phyloP scores from a whole-genome alignment of 1,140 invertebrate species.

The Drosophila simulans region DNA sequence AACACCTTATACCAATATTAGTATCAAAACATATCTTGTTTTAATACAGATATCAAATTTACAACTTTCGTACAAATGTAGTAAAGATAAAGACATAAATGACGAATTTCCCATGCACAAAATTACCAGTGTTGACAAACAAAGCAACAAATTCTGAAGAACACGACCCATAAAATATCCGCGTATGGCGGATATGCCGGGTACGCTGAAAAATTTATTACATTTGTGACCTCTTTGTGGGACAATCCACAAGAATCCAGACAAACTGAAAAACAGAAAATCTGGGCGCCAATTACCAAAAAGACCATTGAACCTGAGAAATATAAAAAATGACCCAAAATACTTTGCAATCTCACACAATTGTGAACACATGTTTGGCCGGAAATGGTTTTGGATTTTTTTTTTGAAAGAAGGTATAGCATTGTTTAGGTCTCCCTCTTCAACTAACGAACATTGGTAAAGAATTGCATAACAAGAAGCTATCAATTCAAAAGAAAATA shows the following conservation, averaged over 20 bases:
- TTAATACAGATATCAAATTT: neutral
- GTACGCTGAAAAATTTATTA: constrained; percentile 40
- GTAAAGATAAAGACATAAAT: constrained; percentile 1
- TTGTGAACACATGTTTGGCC: constrained; percentile 7
- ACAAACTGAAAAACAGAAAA: constrained; percentile 1
- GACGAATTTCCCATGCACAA: constrained; percentile 9
- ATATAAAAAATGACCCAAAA: constrained; percentile 33
- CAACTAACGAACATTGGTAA: constrained; percentile 1
- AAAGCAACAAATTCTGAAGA: constrained; percentile 18
- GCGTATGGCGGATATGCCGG: constrained; percentile 31
- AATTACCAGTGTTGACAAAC: constrained; percentile 23
- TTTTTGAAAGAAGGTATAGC: neutral
- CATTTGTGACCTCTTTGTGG: constrained; percentile 45
- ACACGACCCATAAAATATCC: constrained; percentile 21
- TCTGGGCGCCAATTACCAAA: constrained; percentile 12
- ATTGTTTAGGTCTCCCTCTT: neutral
- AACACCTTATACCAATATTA: no score
- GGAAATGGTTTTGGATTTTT: constrained; percentile 1
- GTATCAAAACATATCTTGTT: neutral
- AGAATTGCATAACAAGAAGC: constrained; percentile 6
- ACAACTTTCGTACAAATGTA: neutral
- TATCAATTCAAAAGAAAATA: neutral
- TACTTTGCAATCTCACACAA: constrained; percentile 12
- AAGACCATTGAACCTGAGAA: constrained; percentile 26
- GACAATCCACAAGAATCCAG: constrained; percentile 21